Percentiles rank a stretch among this genome's conserved stretches.
Evolutionary conservation across 64 coral and sea anemone species (phyloP).

Genomic region (Stichodactyla helianthus): DNA sequence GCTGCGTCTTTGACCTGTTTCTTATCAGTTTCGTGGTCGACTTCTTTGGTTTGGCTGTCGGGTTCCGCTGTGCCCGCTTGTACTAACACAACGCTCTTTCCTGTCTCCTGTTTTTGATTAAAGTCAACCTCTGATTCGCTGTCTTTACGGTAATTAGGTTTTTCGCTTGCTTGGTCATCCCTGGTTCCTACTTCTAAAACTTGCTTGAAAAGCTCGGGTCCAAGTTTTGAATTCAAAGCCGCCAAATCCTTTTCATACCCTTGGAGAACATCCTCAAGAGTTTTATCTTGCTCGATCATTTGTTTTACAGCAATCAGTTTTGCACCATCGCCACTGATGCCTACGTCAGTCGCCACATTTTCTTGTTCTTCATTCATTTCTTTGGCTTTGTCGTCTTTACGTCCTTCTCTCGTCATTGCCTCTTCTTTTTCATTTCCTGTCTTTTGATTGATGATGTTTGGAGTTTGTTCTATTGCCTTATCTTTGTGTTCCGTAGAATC

Average conservation of each 20-base stretch:
- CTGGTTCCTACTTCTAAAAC: background rate
- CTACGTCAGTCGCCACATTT: background rate
- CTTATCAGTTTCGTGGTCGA: background rate
- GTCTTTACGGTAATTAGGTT: background rate
- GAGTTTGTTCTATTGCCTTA: background rate
- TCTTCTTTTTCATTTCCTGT: background rate
- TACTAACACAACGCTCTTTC: background rate
- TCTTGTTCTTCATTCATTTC: background rate
- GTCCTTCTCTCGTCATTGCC: background rate
- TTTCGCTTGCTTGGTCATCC: background rate
- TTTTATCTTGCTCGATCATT: conserved; percentile 37
- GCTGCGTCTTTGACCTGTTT: background rate
- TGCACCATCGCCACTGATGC: background rate
- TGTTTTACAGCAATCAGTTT: background rate
- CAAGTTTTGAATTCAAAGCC: conserved; percentile 26
- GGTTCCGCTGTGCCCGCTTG: background rate
- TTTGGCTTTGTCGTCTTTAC: no score
- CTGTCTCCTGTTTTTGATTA: background rate
- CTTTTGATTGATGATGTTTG: background rate
- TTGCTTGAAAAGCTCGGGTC: background rate
- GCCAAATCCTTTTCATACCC: conserved; percentile 48
- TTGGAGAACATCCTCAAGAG: conserved; percentile 50
- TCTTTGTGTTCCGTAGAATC: background rate
- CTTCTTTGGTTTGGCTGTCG: background rate
- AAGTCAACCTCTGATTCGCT: background rate